Percentiles rank a stretch among this genome's conserved stretches.
Evolutionary conservation across 2,888 invertebrate genomes (phyloP).

Genomic region (Polydesmus complanatus): DNA sequence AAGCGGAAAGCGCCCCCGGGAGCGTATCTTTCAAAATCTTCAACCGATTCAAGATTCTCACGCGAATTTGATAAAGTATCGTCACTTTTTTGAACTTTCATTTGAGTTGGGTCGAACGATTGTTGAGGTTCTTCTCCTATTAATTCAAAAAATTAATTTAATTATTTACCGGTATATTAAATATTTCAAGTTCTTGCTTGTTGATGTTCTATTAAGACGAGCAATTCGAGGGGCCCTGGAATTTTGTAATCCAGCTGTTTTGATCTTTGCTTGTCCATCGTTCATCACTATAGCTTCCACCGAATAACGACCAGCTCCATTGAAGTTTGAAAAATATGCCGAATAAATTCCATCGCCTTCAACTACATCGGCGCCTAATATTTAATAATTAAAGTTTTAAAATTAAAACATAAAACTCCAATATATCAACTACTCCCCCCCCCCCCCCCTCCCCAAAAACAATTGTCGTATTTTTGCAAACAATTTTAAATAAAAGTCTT

Average conservation of each 20-base stretch:
- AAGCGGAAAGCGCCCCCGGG: conserved; percentile 23
- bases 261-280: conserved; percentile 22
- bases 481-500: not conserved
- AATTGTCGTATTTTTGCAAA: not conserved
- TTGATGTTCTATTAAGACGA: not conserved
- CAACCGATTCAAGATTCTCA: conserved; percentile 16
- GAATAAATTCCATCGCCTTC: conserved; percentile 30
- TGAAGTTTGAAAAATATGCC: conserved; percentile 25
- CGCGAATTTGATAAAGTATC: too few relatives aligned
- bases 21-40: conserved; percentile 21
- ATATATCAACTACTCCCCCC: too few relatives aligned
- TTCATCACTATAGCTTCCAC: conserved; percentile 25
- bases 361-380: conserved; percentile 4
- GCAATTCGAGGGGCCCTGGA: too few relatives aligned
- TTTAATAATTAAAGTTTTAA: too few relatives aligned
- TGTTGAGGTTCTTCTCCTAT: too few relatives aligned
- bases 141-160: not conserved
- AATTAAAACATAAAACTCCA: too few relatives aligned
- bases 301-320: conserved; percentile 26
- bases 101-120: too few relatives aligned
- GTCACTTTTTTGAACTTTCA: too few relatives aligned
- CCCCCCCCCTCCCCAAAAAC: too few relatives aligned
- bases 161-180: not conserved
- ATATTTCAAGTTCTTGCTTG: not conserved
- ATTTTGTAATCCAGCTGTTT: too few relatives aligned